These are phyloP conservation scores for Lordiphosa mommai DNA, from an alignment of 1,140 invertebrate species.

Conservation along the genomic window DNA sequence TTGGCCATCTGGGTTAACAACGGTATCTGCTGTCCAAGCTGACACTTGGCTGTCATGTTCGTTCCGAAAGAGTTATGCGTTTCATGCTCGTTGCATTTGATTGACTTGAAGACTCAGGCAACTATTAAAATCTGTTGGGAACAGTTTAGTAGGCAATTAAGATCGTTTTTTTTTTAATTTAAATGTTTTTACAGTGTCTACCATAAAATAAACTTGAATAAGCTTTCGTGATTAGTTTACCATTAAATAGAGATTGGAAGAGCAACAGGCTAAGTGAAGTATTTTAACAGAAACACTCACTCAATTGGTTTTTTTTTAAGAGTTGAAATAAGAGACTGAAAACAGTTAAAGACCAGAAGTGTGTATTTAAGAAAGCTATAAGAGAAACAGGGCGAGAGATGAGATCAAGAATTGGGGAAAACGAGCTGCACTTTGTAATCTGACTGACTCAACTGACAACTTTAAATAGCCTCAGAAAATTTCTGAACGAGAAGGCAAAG, in stretches of 20 bases:
- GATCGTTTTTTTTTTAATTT: constrained; percentile 12
- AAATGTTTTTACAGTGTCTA: constrained; percentile 1
- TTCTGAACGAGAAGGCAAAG: no score
- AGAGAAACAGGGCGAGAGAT: no score
- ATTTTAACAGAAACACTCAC: not conserved
- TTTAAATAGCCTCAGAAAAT: no score
- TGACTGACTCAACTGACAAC: no score
- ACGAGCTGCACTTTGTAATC: no score
- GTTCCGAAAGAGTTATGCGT: constrained; percentile 33
- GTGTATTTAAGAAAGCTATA: no score
- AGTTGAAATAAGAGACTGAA: no score
- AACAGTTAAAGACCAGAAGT: no score
- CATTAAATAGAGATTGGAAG: constrained; percentile 8
- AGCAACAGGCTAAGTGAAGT: not conserved
- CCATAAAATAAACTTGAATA: constrained; percentile 7
- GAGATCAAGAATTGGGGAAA: no score
- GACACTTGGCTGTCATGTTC: not conserved
- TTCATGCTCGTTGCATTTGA: constrained; percentile 38
- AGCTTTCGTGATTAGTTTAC: constrained; percentile 10
- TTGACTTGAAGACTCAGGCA: constrained; percentile 5
- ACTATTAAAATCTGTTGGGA: constrained; percentile 3
- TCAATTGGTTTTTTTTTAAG: no score
- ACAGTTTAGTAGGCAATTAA: constrained; percentile 48
- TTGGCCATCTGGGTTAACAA: constrained; percentile 11
- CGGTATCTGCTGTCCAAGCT: constrained; percentile 39